Evolutionary conservation across 2,797 vertebrate genomes (phyloP), one percentile per base, ranked within the genome.

Genomic region (Ceyx erithaca): DNA sequence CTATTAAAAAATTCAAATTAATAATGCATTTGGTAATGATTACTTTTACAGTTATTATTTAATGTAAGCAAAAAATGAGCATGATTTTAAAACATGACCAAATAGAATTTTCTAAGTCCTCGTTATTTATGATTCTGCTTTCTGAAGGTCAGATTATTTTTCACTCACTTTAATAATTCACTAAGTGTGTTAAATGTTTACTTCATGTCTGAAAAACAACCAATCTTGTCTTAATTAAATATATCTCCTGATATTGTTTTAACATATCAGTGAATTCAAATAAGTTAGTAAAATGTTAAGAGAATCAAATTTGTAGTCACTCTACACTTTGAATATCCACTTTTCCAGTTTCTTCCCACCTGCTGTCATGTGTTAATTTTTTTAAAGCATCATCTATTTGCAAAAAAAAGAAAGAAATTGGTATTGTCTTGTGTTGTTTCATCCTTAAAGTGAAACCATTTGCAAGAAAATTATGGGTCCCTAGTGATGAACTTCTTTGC

Each of bases 381-480:
- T 99, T 98, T 98, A 98, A 98, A 97, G 97, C 97, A 98, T 97
- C 97, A 97, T 98, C 98, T 98, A 98, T 98, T 98, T 97, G 98
- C 93, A 95, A 97, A 98, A 63, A 97, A 96, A 97, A 93, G 97
- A 97, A 98, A 97, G 96, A 98, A 98, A 98, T 98, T 98, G 97
- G 97, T 97, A 98, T 99, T 98, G 98, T 99, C 98, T 98, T 98
- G 96, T 98, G 97, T 98, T 97, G 98, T 99, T 99, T 99, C 98
- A 98, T 98, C 98, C 97, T 98, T 98, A 98, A 99, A 98, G 98
- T 93, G 98, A 99, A 99, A 99, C 98, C 97, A 99, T 99, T 99
- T 99, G 98, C 97, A 97, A 98, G 98, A 98, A 99, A 99, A 99
- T 99, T 98, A 99, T 98, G 98, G 98, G 98, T 98, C 98, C 98